Conservation (phyloP, 2,888 invertebrate genomes). For the Mechanitis mazaeus region DNA sequence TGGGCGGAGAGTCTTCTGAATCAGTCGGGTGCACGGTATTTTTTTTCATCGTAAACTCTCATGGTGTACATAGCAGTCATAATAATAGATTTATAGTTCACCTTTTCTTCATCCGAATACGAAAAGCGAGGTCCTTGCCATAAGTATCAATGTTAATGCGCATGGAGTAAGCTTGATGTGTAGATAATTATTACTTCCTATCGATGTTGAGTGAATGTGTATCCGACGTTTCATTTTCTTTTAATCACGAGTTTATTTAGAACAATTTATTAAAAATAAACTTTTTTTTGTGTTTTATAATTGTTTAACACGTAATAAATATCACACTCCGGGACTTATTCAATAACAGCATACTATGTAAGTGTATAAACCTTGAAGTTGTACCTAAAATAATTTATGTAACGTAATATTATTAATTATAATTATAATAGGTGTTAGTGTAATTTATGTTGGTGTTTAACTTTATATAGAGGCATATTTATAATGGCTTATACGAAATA, state of each 20-base stretch:
- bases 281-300: slow-evolving; percentile 19
- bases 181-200: slow-evolving; percentile 29
- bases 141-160: slow-evolving; percentile 26
- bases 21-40: slow-evolving; percentile 47
- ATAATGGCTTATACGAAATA: slow-evolving; percentile 17
- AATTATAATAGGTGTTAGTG: slow-evolving; percentile 47
- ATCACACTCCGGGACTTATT: slow-evolving; percentile 26
- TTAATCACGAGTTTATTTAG: slow-evolving; percentile 25
- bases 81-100: slow-evolving; percentile 26
- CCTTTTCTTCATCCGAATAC: slow-evolving; percentile 18
- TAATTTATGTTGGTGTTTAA: slow-evolving; percentile 53
- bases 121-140: slow-evolving; percentile 29
- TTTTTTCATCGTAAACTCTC: slow-evolving; percentile 42
- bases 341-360: slow-evolving; percentile 22
- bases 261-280: slow-evolving; percentile 26
- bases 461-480: slow-evolving; percentile 28
- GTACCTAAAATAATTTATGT: slow-evolving; percentile 52
- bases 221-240: slow-evolving; percentile 28
- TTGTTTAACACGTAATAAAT: slow-evolving; percentile 24
- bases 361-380: slow-evolving; percentile 22
- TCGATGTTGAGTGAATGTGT: slow-evolving; percentile 35
- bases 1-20: slow-evolving; percentile 49
- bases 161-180: slow-evolving; percentile 29
- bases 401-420: slow-evolving; percentile 49
- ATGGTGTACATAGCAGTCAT: slow-evolving; percentile 47